These are phyloP conservation scores for Nematopogon swammerdamellus DNA, from an alignment of 2,888 invertebrate species.

Conservation along the genomic window DNA sequence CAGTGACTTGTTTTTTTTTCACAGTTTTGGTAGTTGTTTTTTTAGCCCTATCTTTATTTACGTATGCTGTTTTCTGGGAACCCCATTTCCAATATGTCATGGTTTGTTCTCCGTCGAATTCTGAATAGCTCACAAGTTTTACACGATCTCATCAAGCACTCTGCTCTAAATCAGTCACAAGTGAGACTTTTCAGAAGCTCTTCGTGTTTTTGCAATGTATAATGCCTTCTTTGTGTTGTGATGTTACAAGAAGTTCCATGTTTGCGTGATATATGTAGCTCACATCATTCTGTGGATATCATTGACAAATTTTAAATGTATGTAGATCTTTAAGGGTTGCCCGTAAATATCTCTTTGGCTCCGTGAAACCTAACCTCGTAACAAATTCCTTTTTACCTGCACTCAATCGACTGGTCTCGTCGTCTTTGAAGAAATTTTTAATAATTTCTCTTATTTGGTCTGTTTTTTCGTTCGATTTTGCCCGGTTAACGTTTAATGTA, in stretches of 20 bases:
- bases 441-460: slow-evolving; percentile 1
- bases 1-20: slow-evolving; percentile 1
- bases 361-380: slow-evolving; percentile 6
- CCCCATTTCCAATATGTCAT: slow-evolving; percentile 1
- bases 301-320: slow-evolving; percentile 8
- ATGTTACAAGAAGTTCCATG: slow-evolving; percentile 7
- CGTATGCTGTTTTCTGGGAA: slow-evolving; percentile 1
- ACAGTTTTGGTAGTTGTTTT: slow-evolving; percentile 1
- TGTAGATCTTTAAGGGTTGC: slow-evolving; percentile 8
- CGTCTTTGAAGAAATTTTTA: slow-evolving; percentile 9
- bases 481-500: background rate
- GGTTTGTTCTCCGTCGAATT: slow-evolving; percentile 1
- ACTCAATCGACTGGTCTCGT: slow-evolving; percentile 9
- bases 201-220: slow-evolving; percentile 3
- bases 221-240: slow-evolving; percentile 5
- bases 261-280: slow-evolving; percentile 10
- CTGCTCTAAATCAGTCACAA: slow-evolving; percentile 7
- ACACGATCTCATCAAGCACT: slow-evolving; percentile 4
- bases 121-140: slow-evolving; percentile 1
- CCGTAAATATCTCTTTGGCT: slow-evolving; percentile 6
- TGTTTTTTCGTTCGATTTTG: background rate
- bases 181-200: slow-evolving; percentile 6
- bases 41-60: slow-evolving; percentile 1
- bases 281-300: slow-evolving; percentile 3
- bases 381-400: slow-evolving; percentile 12